A percentile compares a stretch with the other conserved stretches of the same genome.
These are phyloP conservation scores for Strigamia crassipes DNA, from an alignment of 2,888 invertebrate species.

Conservation along the genomic window DNA sequence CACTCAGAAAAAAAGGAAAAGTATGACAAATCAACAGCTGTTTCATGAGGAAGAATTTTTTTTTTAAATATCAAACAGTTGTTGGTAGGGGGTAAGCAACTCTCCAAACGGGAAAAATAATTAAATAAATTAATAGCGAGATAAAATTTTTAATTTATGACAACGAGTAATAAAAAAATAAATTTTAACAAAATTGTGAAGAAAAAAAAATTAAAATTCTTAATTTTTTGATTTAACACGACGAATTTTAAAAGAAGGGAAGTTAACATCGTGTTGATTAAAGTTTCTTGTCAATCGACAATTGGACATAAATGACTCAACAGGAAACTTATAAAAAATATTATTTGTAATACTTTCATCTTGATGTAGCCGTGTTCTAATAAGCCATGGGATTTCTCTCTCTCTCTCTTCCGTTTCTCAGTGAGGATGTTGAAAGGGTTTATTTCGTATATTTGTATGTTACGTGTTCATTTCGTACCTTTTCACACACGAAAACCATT, in stretches of 20 bases:
- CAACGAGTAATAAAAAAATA: too few relatives aligned
- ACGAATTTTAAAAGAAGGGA: neutral
- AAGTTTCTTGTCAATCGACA: neutral
- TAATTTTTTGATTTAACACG: neutral
- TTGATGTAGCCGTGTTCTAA: neutral
- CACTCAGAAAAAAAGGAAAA: neutral
- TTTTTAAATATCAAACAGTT: constrained; percentile 15
- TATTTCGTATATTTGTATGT: neutral
- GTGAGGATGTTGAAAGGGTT: constrained; percentile 6
- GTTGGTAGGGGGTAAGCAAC: constrained; percentile 12
- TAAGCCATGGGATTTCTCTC: neutral
- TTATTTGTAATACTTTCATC: neutral
- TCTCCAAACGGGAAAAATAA: neutral
- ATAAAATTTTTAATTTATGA: too few relatives aligned
- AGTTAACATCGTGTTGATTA: neutral
- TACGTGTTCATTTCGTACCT: too few relatives aligned
- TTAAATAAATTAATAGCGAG: neutral
- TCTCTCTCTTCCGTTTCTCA: constrained; percentile 1
- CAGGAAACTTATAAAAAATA: neutral
- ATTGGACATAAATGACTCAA: constrained; percentile 11
- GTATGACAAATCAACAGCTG: neutral
- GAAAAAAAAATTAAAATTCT: too few relatives aligned
- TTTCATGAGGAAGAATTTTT: neutral
- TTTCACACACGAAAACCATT: too few relatives aligned
- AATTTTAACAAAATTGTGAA: too few relatives aligned